Evolutionary conservation across 2,113 vertebrate species (phyloP).

Genomic region (Donacobius atricapilla): DNA sequence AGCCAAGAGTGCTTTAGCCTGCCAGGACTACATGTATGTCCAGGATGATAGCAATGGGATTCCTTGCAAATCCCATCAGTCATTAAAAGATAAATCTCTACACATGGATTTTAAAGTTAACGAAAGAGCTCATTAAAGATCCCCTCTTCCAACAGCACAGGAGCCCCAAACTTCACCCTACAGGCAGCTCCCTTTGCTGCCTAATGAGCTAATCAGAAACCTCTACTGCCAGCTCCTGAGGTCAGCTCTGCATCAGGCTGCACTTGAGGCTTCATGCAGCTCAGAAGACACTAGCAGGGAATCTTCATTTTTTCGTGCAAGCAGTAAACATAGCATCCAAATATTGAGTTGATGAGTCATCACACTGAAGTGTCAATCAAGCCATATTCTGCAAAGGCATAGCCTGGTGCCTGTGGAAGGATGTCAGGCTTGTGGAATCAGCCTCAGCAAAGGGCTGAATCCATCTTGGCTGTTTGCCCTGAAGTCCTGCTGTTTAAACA

Average conservation of each 20-base stretch:
- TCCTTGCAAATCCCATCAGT: background rate
- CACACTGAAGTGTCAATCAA: background rate
- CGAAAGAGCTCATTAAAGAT: background rate
- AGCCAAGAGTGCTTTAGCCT: background rate
- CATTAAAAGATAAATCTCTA: background rate
- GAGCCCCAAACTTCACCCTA: background rate
- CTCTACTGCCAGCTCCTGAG: background rate
- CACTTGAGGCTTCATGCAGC: background rate
- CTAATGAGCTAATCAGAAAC: background rate
- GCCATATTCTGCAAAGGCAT: background rate
- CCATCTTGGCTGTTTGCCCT: background rate
- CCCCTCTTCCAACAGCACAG: background rate
- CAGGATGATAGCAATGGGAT: background rate
- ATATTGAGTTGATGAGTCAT: background rate
- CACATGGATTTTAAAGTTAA: background rate
- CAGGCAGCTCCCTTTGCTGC: background rate
- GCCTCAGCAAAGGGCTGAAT: background rate
- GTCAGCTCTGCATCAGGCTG: background rate
- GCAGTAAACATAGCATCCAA: background rate
- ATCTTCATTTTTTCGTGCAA: background rate
- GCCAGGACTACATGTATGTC: background rate
- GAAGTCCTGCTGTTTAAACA: background rate
- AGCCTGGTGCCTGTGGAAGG: background rate
- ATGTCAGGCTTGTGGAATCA: background rate
- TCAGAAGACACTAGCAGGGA: background rate